Conservation (phyloP, 2,797 vertebrate genomes). For the Enteromius mattozi region DNA sequence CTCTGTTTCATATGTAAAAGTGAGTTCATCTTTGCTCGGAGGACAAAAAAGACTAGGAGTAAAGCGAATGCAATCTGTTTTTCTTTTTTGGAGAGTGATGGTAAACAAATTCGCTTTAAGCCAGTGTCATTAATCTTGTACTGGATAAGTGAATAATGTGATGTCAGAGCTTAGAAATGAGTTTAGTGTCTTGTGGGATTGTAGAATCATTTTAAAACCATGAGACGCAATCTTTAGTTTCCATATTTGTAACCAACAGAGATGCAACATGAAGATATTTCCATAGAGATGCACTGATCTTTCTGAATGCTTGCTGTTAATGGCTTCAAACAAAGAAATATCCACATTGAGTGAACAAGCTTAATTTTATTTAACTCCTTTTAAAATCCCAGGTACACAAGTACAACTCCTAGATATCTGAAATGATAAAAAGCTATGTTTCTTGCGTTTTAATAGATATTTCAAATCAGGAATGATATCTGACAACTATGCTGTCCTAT, state of each 20-base stretch:
- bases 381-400: background rate
- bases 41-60: background rate
- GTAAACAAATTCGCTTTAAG: slow-evolving; percentile 17
- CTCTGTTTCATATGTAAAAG: background rate
- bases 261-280: slow-evolving; percentile 35
- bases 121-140: slow-evolving; percentile 30
- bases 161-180: slow-evolving; percentile 17
- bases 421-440: background rate
- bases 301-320: background rate
- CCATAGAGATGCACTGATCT: slow-evolving; percentile 34
- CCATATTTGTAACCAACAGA: slow-evolving; percentile 16
- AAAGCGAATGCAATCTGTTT: background rate
- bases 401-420: background rate
- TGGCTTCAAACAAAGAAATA: background rate
- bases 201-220: slow-evolving; percentile 22
- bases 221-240: slow-evolving; percentile 5
- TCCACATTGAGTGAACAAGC: background rate
- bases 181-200: slow-evolving; percentile 29
- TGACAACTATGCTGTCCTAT: background rate
- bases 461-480: background rate
- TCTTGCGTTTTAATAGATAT: background rate
- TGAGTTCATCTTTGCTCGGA: background rate
- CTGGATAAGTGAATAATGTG: slow-evolving; percentile 24
- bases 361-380: background rate
- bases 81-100: background rate